Evolutionary conservation across 2,888 invertebrate genomes (phyloP), one percentile per base, ranked within the genome.

Genomic region (Colostygia pectinataria): DNA sequence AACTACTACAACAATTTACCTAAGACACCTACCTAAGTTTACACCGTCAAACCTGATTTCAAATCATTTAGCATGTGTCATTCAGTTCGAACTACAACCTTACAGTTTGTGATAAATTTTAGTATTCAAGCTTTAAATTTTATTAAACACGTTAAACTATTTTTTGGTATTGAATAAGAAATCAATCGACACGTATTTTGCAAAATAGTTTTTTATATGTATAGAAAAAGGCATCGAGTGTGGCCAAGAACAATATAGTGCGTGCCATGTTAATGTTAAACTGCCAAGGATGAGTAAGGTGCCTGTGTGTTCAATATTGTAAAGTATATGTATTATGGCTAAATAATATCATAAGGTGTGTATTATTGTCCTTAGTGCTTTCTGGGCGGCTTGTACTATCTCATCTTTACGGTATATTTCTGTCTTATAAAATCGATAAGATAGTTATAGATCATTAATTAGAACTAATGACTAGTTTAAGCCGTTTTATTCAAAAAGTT

Each of bases 291-390:
- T 71, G 75, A 71, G 68, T 82, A 81, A 86, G 83, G 82, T 82
- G 87, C 88, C 87, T 85, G 83, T 80, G 89, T 88, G 88, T 89
- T 88, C 87, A 88, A 73, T 68, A 68, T 77, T 73, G 62, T 65
- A 71, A 72, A 61, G 61, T 74, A 68, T 69, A n/a, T n/a, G n/a
- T n/a, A 65, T 66, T 68, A 71, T 68, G 68, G 63, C 48, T 74
- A 66, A 66, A 65, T 66, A 66, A 66, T 70, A 65, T 66, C 68
- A 49, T 63, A 53, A 50, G 41, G 33, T 50, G 39, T 57, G 36
- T 38, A 29, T 40, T 28, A 14, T 24, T 6, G 37, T 10, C 27
- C 25, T 27, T 18, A 38, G 28, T 29, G 14, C 10, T 42, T 20
- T 37, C n/a, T 31, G 25, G 18, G 46, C 38, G 46, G 29, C 38